Base-by-base conservation (phyloP, 2,797 vertebrate species). In the Pempheris klunzingeri region DNA sequence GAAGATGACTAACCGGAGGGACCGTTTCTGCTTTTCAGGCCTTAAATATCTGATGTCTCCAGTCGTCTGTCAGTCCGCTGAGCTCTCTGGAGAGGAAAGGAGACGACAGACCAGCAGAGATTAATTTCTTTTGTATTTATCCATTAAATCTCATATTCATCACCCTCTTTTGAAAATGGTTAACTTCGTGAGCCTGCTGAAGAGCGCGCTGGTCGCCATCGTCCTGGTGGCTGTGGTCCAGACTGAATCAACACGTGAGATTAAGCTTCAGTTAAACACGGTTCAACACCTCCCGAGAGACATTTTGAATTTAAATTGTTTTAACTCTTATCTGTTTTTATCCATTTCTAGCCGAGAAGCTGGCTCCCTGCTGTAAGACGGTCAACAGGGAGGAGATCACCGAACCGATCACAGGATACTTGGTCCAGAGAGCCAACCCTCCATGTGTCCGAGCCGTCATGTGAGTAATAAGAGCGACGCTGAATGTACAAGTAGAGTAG, bases 371-470 rank as follows among this genome's bases (percentile, higher is more conserved):
- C 82, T 95, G 94, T 15, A 74, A 4, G 2, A 13, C 0, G 1
- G 89, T 89, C 32, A 65, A 1, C 77, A 69, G 0, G 0, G 0
- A 12, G 0, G 12, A 72, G 63, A 52, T 92, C 2, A 64, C 7
- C 0, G 87, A 85, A 0, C 70, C 80, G 0, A 81, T 92, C 63
- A 2, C 8, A 9, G 85, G 66, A 2, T 88, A 28, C 62, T 1
- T 65, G 70, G 0, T 76, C 4, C 89, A 90, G 68, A 5, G 0
- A 0, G 0, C 2, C 0, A 24, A 17, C 1, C 55, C 6, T 13
- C 88, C 89, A 0, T 95, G 94, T 32, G 41, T 94, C 41, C 7
- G 0, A 0, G 94, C 94, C 0, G 62, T 92, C 70, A 86, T 95
- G 94, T 95, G 81, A 94, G 94, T 77, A 24, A 9, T 4, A 36